These are phyloP conservation scores for Vulpes ferrilata DNA, from an alignment of 2,113 vertebrate genomes.

Conservation along the genomic window DNA sequence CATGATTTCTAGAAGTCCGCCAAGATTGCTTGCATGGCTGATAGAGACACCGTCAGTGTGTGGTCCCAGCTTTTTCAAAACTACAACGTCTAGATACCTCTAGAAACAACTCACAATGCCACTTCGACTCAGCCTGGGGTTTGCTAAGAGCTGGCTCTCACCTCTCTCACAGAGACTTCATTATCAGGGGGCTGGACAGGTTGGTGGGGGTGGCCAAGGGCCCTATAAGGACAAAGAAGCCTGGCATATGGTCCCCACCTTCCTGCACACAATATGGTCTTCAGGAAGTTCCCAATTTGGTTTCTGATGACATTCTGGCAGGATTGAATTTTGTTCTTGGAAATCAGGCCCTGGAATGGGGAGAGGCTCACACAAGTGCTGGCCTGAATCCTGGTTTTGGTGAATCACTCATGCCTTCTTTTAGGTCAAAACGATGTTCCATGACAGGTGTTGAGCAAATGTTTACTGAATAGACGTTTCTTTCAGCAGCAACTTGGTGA, in stretches of 20 bases:
- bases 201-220: accelerated
- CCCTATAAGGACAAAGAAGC: background rate
- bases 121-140: background rate
- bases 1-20: background rate
- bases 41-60: accelerated
- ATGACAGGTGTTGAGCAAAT: conserved; percentile 19
- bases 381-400: background rate
- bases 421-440: background rate
- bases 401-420: background rate
- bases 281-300: background rate
- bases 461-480: background rate
- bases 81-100: accelerated
- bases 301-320: background rate
- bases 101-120: accelerated
- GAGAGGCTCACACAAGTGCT: background rate
- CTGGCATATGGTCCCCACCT: too few species aligned
- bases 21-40: accelerated
- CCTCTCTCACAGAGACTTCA: accelerated
- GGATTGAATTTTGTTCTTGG: conserved; percentile 47
- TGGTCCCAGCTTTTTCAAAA: background rate
- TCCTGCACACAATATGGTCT: background rate
- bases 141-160: accelerated
- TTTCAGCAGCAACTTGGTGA: background rate
- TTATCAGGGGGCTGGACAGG: background rate
- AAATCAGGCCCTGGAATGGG: background rate